Conservation (phyloP, 2,797 vertebrate genomes). For the Periophthalmus magnuspinnatus region DNA sequence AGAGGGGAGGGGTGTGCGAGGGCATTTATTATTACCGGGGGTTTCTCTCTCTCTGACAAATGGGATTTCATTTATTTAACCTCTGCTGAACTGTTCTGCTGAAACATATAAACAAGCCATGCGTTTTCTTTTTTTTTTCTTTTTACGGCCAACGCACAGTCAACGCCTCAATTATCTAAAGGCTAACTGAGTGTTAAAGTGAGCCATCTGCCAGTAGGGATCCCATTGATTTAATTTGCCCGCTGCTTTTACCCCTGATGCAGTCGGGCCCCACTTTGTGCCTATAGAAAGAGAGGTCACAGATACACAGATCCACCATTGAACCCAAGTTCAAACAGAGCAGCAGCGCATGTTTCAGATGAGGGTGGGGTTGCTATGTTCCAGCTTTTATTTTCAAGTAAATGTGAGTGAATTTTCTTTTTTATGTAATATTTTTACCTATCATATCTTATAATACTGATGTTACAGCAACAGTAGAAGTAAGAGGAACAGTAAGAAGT, state of each 20-base stretch:
- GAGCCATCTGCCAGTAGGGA: constrained; percentile 98
- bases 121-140: constrained; percentile 90
- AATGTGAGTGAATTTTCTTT: constrained; percentile 8
- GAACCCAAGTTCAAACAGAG: constrained; percentile 61
- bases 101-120: constrained; percentile 99
- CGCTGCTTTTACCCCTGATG: constrained; percentile 78
- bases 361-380: constrained; percentile 38
- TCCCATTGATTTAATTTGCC: constrained; percentile 99
- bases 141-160: constrained; percentile 88
- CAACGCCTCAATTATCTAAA: constrained; percentile 99
- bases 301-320: constrained; percentile 74
- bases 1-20: constrained; percentile 61
- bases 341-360: constrained; percentile 34
- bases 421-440: no score
- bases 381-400: constrained; percentile 12
- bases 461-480: background rate
- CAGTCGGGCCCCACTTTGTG: constrained; percentile 84
- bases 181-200: constrained; percentile 99
- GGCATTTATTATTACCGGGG: constrained; percentile 97
- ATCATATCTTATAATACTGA: no score
- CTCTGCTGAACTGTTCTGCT: constrained; percentile 97
- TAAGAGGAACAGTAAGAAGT: no score
- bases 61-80: constrained; percentile 99
- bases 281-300: constrained; percentile 69
- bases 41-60: constrained; percentile 89